phyloP scores from a whole-genome alignment of 2,113 vertebrate genomes.

The Delphinus delphis region DNA sequence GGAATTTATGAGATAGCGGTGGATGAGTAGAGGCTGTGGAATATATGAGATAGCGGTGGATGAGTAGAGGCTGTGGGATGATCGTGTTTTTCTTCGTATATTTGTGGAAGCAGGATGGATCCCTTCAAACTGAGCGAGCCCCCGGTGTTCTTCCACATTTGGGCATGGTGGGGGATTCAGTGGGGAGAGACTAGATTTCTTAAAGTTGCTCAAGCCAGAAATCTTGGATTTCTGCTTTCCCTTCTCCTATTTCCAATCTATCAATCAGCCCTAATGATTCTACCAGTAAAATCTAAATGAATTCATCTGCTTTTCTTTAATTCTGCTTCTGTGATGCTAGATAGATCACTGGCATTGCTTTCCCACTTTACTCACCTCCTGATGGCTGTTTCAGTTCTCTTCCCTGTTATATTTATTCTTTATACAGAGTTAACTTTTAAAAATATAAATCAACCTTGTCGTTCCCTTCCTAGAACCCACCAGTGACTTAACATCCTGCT shows the following conservation, averaged over 20 bases:
- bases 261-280: neutral
- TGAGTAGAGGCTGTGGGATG: neutral
- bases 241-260: neutral
- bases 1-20: accelerated
- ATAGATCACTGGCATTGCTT: neutral
- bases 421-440: neutral
- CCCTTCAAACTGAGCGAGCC: neutral
- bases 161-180: neutral
- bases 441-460: neutral
- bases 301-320: neutral
- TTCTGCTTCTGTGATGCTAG: neutral
- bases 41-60: neutral
- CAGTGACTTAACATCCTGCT: neutral
- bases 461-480: neutral
- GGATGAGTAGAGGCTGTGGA: no score
- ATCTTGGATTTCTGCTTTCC: conserved; percentile 8
- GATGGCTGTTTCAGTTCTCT: neutral
- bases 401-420: neutral
- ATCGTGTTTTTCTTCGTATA: neutral
- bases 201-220: neutral
- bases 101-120: neutral
- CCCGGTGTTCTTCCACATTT: neutral
- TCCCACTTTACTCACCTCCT: neutral
- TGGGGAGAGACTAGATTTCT: neutral
- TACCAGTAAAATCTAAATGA: neutral